Conservation (phyloP, 2,888 invertebrate genomes). For the Melieria omissa region DNA sequence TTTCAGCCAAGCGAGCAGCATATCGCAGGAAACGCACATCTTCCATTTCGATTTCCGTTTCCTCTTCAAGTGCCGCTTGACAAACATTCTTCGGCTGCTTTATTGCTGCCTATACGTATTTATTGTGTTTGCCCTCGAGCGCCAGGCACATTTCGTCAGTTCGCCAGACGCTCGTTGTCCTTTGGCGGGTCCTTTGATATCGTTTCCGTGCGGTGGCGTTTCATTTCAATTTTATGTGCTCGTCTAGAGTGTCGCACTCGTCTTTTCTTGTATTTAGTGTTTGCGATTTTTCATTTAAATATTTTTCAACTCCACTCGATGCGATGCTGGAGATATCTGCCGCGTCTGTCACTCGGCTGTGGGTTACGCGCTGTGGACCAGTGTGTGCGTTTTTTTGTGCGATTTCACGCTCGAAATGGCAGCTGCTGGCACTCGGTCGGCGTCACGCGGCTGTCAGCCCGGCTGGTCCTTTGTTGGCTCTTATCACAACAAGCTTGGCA, state of each 20-base stretch:
- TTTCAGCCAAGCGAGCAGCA: no score
- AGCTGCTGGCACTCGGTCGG: neutral
- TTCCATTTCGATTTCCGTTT: neutral
- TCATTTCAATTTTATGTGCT: neutral
- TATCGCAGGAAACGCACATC: neutral
- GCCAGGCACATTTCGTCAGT: neutral
- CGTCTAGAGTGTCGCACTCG: neutral
- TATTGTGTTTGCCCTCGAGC: neutral
- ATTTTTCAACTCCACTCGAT: neutral
- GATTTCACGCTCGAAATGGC: no score
- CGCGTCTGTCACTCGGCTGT: no score
- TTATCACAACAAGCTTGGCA: neutral
- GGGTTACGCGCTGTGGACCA: no score
- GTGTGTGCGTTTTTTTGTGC: no score
- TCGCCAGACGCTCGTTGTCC: neutral
- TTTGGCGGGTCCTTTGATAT: neutral
- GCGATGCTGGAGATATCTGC: no score
- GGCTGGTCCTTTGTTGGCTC: no score
- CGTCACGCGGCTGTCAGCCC: no score
- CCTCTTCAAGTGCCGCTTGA: neutral
- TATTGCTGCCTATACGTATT: neutral
- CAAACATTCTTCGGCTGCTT: neutral
- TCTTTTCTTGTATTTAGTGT: neutral
- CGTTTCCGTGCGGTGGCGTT: neutral
- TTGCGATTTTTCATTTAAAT: conserved; percentile 2